phyloP scores from a whole-genome alignment of 2,113 vertebrate genomes.

The Salvelinus fontinalis region DNA sequence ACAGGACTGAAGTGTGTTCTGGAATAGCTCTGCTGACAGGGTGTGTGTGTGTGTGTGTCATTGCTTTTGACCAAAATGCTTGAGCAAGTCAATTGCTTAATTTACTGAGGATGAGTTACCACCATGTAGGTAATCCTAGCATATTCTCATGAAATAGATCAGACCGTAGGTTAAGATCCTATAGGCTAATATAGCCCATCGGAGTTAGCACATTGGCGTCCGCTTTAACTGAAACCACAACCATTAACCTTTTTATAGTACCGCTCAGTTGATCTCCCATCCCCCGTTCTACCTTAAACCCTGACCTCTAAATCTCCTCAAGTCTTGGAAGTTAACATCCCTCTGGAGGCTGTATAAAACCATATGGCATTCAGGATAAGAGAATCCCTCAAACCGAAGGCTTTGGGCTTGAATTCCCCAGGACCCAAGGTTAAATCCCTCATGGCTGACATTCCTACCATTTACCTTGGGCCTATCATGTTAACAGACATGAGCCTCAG shows the following conservation, averaged over 20 bases:
- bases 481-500: slow-evolving; percentile 42
- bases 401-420: slow-evolving; percentile 29
- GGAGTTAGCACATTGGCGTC: too few relatives aligned
- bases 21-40: neutral
- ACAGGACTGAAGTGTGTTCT: neutral
- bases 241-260: too few relatives aligned
- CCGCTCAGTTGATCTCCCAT: neutral
- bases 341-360: neutral
- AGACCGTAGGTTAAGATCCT: too few relatives aligned
- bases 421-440: slow-evolving; percentile 42
- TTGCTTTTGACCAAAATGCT: too few relatives aligned
- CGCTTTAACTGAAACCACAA: too few relatives aligned
- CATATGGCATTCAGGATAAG: neutral
- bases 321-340: neutral
- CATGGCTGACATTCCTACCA: slow-evolving; percentile 47
- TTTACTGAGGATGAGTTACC: too few relatives aligned
- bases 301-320: neutral
- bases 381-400: slow-evolving; percentile 9
- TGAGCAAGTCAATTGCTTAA: too few relatives aligned
- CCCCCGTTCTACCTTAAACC: neutral
- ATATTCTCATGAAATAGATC: too few relatives aligned
- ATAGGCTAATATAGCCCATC: too few relatives aligned
- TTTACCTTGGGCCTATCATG: slow-evolving; percentile 58
- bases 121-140: too few relatives aligned
- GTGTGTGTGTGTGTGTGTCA: too few relatives aligned